Evolutionary conservation across 2,797 vertebrate species (phyloP), one percentile per base, ranked within the genome.

Genomic region (Danionella dracula): DNA sequence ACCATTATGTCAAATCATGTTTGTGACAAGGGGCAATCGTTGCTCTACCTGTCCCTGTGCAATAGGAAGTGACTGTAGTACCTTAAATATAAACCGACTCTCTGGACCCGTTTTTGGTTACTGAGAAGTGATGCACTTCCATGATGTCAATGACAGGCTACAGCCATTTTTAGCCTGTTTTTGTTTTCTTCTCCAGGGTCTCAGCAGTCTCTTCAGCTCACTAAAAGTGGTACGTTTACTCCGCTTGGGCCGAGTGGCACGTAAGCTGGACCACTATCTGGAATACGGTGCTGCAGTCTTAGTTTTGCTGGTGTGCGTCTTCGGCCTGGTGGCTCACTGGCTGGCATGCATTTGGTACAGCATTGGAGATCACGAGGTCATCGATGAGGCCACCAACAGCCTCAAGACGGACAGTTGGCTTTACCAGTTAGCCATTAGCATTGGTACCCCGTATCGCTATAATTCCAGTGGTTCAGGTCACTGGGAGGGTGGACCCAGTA

Each of bases 321-420:
- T 94, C 62, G 92, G 92, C 57, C 85, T 94, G 35, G 92, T 91
- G 15, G 92, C 92, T 56, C 92, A 93, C 80, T 94, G 92, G 92
- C 85, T 94, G 42, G 92, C 92, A 73, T 94, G 92, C 81, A 94
- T 94, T 78, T 94, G 92, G 92, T 93, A 93, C 77, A 93, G 91
- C 83, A 93, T 93, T 0, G 92, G 92, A 45, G 92, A 93, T 83
- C 93, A 93, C 0, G 92, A 94, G 59, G 92, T 94, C 54, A 93
- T 93, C 0, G 91, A 94, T 4, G 92, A 94, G 46, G 85, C 83
- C 69, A 93, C 90, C 12, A 94, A 93, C 66, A 92, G 88, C 71
- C 90, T 93, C 84, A 92, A 93, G 45, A 93, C 84, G 62, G 92
- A 92, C 60, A 93, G 92, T 27, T 94, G 92, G 92, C 92, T 94